Percentiles rank a stretch among this genome's conserved stretches.
Evolutionary conservation across 2,113 vertebrate species (phyloP).

Genomic region (Scomber scombrus): DNA sequence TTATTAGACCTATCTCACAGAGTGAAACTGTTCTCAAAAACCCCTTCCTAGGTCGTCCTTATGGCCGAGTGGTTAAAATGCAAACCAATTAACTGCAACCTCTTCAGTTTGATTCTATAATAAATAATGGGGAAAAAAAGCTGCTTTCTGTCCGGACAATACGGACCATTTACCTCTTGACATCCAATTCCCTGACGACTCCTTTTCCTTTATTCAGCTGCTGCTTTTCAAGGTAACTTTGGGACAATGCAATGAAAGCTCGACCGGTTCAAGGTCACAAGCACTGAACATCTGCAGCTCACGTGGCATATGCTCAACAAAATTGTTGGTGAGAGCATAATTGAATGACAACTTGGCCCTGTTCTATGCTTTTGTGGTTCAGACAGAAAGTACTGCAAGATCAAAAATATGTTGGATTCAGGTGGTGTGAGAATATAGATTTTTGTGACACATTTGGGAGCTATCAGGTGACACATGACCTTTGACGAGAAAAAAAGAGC

Average conservation of each 20-base stretch:
- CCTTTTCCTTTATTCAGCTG: neutral
- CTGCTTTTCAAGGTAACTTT: neutral
- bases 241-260: neutral
- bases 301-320: conserved; percentile 20
- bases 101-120: too few species aligned
- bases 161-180: neutral
- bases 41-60: too few species aligned
- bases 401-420: neutral
- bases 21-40: too few species aligned
- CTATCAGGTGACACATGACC: neutral
- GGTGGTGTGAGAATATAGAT: neutral
- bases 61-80: too few species aligned
- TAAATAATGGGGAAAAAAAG: too few species aligned
- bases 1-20: too few species aligned
- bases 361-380: conserved; percentile 23
- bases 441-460: neutral
- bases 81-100: too few species aligned
- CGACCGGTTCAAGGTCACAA: conserved; percentile 6
- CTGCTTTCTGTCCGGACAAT: neutral
- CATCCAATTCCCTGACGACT: neutral
- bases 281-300: conserved; percentile 11
- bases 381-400: neutral
- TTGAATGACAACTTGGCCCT: neutral
- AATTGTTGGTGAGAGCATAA: conserved; percentile 9
- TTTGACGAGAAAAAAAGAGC: neutral